phyloP scores from a whole-genome alignment of 2,113 vertebrate species.

The Strix aluco region DNA sequence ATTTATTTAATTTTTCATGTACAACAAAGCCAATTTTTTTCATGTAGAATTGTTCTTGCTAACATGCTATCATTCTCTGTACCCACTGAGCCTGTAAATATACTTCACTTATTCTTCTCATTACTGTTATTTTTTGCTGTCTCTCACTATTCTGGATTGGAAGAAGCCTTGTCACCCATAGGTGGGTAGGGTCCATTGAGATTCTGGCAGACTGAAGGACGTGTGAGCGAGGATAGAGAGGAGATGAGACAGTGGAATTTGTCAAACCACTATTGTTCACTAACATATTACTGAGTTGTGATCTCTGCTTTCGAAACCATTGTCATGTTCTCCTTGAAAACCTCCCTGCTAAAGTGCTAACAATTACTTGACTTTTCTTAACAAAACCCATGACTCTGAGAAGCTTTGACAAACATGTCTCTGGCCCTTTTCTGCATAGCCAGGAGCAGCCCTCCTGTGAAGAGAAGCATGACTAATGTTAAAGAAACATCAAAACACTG shows the following conservation, averaged over 20 bases:
- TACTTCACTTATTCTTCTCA: neutral
- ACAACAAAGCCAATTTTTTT: neutral
- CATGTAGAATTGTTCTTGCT: neutral
- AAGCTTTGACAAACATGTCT: neutral
- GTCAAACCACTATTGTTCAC: neutral
- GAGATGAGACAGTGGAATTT: neutral
- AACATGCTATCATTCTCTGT: neutral
- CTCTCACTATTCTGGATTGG: neutral
- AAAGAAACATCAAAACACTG: neutral
- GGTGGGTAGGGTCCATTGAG: neutral
- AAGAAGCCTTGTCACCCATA: neutral
- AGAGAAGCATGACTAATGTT: neutral
- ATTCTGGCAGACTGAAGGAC: neutral
- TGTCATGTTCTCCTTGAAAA: neutral
- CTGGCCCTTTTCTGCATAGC: neutral
- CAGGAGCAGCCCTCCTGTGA: neutral
- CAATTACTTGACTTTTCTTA: neutral
- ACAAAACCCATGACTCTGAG: neutral
- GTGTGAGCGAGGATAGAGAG: neutral
- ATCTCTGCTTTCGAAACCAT: neutral
- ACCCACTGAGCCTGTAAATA: neutral
- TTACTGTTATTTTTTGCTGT: neutral
- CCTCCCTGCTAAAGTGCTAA: neutral
- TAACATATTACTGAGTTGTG: neutral
- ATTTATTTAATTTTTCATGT: constrained; percentile 55